phyloP scores from a whole-genome alignment of 1,140 invertebrate species.

The Heliconius congener region DNA sequence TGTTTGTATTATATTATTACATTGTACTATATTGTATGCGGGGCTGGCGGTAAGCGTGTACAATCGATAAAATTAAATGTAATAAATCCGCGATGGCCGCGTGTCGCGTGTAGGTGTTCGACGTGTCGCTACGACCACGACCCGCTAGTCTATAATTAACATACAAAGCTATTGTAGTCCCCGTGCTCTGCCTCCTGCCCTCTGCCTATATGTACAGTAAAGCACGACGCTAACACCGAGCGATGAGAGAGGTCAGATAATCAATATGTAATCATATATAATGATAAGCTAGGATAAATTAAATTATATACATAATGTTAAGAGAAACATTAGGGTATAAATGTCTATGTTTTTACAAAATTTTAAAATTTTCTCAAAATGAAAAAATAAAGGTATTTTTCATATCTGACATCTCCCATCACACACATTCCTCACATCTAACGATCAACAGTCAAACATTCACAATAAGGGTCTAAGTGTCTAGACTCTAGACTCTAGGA shows the following conservation, averaged over 20 bases:
- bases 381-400: not conserved
- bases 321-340: not conserved
- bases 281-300: not conserved
- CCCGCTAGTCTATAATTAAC: slow-evolving; percentile 55
- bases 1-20: not conserved
- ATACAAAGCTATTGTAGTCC: slow-evolving; percentile 53
- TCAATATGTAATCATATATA: not conserved
- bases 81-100: not conserved
- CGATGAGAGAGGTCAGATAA: slow-evolving; percentile 41
- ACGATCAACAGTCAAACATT: slow-evolving; percentile 54
- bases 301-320: not conserved
- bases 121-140: not conserved
- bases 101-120: not conserved
- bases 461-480: slow-evolving; percentile 51
- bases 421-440: slow-evolving; percentile 34
- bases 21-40: not conserved
- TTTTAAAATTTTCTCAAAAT: not conserved
- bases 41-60: not conserved
- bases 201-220: not conserved
- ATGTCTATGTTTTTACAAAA: not conserved
- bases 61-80: not conserved
- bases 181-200: slow-evolving; percentile 32
- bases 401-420: slow-evolving; percentile 38
- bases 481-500: slow-evolving; percentile 41
- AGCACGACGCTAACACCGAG: slow-evolving; percentile 24